A percentile compares a stretch with the other conserved stretches of the same genome.
Conservation (phyloP, 2,888 invertebrate species). For the Theretra japonica region DNA sequence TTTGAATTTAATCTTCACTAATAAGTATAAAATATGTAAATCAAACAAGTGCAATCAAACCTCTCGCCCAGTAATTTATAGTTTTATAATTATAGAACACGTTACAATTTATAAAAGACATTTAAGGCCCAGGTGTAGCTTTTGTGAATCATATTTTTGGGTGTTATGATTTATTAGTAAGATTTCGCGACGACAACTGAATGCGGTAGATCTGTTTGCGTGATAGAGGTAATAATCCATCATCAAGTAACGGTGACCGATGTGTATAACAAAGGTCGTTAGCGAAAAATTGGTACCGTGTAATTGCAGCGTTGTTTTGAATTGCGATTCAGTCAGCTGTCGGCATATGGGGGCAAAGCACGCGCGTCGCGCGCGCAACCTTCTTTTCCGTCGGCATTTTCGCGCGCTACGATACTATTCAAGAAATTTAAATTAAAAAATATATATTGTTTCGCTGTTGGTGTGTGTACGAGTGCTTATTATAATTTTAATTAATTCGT, state of each 20-base stretch:
- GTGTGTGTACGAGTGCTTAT: not conserved
- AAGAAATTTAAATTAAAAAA: conserved; percentile 12
- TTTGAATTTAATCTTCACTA: too few species aligned
- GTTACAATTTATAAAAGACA: too few species aligned
- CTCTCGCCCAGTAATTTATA: too few species aligned
- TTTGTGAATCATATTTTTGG: not conserved
- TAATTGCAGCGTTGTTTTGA: conserved; percentile 78
- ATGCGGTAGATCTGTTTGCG: conserved; percentile 33
- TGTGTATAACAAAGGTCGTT: conserved; percentile 57
- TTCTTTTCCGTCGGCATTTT: conserved; percentile 54
- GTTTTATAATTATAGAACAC: too few species aligned
- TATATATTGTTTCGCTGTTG: not conserved
- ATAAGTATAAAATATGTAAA: too few species aligned
- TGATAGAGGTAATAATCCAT: conserved; percentile 39
- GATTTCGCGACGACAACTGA: conserved; percentile 35
- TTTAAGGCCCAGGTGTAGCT: too few species aligned
- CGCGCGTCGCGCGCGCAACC: conserved; percentile 80
- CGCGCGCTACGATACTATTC: conserved; percentile 58
- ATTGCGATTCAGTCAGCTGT: conserved; percentile 83
- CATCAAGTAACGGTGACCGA: conserved; percentile 50
- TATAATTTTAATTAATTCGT: not conserved
- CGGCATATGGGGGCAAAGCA: conserved; percentile 75
- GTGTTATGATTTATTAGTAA: not conserved
- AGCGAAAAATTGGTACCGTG: conserved; percentile 72
- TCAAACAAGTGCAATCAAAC: too few species aligned